Evolutionary conservation across 30 jellyfish, hydroid and myxozoan species (phyloP).

Genomic region (Pelagia noctiluca): DNA sequence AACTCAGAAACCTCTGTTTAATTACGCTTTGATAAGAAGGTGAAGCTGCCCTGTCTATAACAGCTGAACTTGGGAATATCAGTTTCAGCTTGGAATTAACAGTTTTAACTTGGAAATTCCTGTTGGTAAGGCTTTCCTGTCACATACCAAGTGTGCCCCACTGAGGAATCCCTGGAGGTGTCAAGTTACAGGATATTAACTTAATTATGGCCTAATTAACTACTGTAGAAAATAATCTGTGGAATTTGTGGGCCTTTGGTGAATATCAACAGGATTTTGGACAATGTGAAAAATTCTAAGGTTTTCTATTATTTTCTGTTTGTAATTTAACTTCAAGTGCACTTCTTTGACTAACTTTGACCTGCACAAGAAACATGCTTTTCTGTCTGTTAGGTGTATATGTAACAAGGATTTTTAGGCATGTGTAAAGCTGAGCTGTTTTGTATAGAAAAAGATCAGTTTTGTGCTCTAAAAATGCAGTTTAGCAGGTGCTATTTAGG

Average conservation of each 20-base stretch:
- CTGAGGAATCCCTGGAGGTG: constrained; percentile 12
- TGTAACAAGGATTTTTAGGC: too few relatives aligned
- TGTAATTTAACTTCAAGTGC: background rate
- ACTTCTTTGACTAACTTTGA: background rate
- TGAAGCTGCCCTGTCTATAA: background rate
- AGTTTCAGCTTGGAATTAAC: too few relatives aligned
- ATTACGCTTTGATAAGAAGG: constrained; percentile 1
- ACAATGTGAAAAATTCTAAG: background rate
- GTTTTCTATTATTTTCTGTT: background rate
- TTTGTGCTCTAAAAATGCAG: too few relatives aligned
- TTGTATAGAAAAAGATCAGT: too few relatives aligned
- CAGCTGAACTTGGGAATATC: too few relatives aligned
- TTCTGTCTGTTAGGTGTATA: too few relatives aligned
- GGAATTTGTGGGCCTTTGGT: background rate
- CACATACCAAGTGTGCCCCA: background rate
- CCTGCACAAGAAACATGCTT: constrained; percentile 11
- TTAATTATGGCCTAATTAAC: constrained; percentile 18
- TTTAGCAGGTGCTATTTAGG: too few relatives aligned
- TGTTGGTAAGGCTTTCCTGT: too few relatives aligned
- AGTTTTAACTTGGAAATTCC: too few relatives aligned
- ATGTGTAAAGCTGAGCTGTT: too few relatives aligned
- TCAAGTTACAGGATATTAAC: constrained; percentile 47
- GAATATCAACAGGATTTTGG: background rate
- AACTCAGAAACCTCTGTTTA: constrained; percentile 97
- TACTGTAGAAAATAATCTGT: constrained; percentile 15